phyloP scores from a whole-genome alignment of 2,888 invertebrate species.

The Clistopyga incitator region DNA sequence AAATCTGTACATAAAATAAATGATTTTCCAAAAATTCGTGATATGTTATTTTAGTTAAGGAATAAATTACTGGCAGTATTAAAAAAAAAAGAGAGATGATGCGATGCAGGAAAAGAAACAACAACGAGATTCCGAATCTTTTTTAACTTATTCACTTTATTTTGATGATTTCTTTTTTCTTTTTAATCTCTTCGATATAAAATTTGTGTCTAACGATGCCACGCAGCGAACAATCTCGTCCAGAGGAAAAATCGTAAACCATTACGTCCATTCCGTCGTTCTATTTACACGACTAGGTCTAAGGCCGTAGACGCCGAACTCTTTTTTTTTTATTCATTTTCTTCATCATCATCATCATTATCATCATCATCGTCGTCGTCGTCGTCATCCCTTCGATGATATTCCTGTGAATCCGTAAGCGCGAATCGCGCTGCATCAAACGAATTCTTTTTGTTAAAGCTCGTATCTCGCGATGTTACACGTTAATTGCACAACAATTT shows the following conservation, averaged over 20 bases:
- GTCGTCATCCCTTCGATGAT: slow-evolving; percentile 26
- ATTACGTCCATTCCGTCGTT: slow-evolving; percentile 68
- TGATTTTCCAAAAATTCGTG: background rate
- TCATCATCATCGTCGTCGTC: slow-evolving; percentile 20
- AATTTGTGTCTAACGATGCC: slow-evolving; percentile 84
- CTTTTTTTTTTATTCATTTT: slow-evolving; percentile 53
- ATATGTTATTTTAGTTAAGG: too few species aligned
- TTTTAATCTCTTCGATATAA: slow-evolving; percentile 84
- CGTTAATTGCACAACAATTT: slow-evolving; percentile 18
- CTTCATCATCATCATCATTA: slow-evolving; percentile 21
- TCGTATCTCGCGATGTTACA: slow-evolving; percentile 19
- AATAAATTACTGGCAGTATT: too few species aligned
- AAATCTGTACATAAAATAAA: slow-evolving; percentile 1
- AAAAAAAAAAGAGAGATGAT: background rate
- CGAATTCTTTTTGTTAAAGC: slow-evolving; percentile 15
- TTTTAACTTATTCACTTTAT: slow-evolving; percentile 68
- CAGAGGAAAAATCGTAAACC: slow-evolving; percentile 69
- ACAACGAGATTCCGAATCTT: slow-evolving; percentile 20
- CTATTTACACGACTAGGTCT: slow-evolving; percentile 84
- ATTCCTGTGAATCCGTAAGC: slow-evolving; percentile 25
- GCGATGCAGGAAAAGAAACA: background rate
- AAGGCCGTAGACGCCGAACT: slow-evolving; percentile 80
- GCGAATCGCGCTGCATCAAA: slow-evolving; percentile 21
- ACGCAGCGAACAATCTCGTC: slow-evolving; percentile 81
- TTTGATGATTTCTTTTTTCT: slow-evolving; percentile 78